Evolutionary conservation across 1,140 invertebrate genomes (phyloP).

Genomic region (Olivierus martensii): DNA sequence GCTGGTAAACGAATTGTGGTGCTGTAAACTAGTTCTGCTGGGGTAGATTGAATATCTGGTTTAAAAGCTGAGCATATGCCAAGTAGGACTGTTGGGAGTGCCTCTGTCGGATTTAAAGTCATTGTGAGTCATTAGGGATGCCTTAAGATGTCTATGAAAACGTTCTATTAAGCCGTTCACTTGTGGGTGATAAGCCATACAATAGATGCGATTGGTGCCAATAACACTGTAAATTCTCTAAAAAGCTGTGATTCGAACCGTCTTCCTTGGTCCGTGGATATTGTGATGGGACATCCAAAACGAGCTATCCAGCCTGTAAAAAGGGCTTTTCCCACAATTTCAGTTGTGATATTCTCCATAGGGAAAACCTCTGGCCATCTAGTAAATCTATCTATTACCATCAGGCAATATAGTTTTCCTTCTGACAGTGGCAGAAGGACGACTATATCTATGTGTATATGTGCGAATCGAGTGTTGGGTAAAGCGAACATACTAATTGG

Average conservation of each 20-base stretch:
- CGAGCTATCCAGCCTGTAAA: slow-evolving; percentile 26
- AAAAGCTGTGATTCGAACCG: slow-evolving; percentile 30
- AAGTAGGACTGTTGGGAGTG: slow-evolving; percentile 29
- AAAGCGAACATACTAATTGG: background rate
- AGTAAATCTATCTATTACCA: too few species aligned
- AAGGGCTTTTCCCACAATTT: slow-evolving; percentile 26
- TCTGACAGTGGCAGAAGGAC: background rate
- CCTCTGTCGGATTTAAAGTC: slow-evolving; percentile 23
- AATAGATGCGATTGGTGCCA: slow-evolving; percentile 2
- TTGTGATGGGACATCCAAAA: slow-evolving; percentile 23
- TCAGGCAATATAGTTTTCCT: background rate
- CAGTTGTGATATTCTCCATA: slow-evolving; percentile 26
- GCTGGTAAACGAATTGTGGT: slow-evolving; percentile 14
- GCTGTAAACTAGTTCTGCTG: slow-evolving; percentile 22
- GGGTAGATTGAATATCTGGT: slow-evolving; percentile 19
- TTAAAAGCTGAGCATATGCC: slow-evolving; percentile 22
- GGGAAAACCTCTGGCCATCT: slow-evolving; percentile 32
- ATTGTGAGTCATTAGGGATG: slow-evolving; percentile 4
- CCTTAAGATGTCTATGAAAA: slow-evolving; percentile 26
- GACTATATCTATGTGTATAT: background rate
- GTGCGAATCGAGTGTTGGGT: background rate
- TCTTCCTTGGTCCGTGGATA: slow-evolving; percentile 31
- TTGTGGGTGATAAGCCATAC: slow-evolving; percentile 22
- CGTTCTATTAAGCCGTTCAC: slow-evolving; percentile 26
- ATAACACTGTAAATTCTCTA: slow-evolving; percentile 8